These are phyloP conservation scores for Orthosia gracilis DNA, from an alignment of 2,888 invertebrate species.

Conservation along the genomic window DNA sequence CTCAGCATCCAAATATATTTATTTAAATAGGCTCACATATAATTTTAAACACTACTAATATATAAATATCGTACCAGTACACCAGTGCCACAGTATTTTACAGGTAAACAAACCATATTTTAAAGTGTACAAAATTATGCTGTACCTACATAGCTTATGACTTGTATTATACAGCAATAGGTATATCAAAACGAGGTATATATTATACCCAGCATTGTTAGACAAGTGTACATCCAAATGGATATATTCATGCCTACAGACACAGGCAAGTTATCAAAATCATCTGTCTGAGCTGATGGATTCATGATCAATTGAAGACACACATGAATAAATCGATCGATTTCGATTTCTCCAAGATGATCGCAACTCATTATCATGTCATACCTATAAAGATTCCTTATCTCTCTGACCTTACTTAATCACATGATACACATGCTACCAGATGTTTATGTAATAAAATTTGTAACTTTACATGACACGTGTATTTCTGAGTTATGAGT, in stretches of 20 bases:
- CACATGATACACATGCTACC: slow-evolving; percentile 33
- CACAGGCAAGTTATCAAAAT: neutral
- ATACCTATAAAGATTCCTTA: slow-evolving; percentile 30
- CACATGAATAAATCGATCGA: neutral
- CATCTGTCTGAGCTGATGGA: neutral
- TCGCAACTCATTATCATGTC: slow-evolving; percentile 14
- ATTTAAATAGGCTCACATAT: too few species aligned
- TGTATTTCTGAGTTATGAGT: slow-evolving; percentile 26
- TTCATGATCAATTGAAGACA: neutral
- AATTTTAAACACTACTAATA: too few species aligned
- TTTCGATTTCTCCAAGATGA: slow-evolving; percentile 44
- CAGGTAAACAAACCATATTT: neutral
- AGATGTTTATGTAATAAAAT: slow-evolving; percentile 38
- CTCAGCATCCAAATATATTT: neutral
- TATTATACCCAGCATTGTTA: neutral
- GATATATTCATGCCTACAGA: neutral
- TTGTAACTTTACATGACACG: slow-evolving; percentile 41
- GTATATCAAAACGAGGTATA: neutral
- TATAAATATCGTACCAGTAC: neutral
- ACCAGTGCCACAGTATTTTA: too few species aligned
- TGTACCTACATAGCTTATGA: too few species aligned
- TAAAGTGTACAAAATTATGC: neutral
- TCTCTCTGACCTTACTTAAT: slow-evolving; percentile 41
- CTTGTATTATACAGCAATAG: too few species aligned
- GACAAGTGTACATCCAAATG: neutral